Conservation (phyloP, 2,888 invertebrate genomes). For the Cheilosia variabilis region DNA sequence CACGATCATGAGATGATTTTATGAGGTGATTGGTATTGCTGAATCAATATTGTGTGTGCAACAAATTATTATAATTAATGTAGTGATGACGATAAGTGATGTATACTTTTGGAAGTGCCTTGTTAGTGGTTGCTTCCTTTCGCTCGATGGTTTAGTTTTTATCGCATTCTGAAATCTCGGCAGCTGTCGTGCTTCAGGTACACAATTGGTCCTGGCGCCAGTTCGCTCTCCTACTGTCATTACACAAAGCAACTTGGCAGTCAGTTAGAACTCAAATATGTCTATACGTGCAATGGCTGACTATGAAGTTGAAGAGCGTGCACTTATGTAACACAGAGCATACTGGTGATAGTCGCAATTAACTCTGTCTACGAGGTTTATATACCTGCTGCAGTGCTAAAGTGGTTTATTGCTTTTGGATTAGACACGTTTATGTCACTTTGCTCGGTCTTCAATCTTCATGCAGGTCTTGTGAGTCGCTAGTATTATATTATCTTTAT, state of each 20-base stretch:
- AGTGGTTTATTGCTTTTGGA: neutral
- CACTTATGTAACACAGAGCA: too few species aligned
- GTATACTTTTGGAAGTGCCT: neutral
- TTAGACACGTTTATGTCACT: neutral
- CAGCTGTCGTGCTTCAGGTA: neutral
- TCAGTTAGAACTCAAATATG: too few species aligned
- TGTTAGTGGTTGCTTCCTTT: neutral
- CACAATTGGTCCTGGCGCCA: too few species aligned
- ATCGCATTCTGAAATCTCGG: too few species aligned
- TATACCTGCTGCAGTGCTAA: neutral
- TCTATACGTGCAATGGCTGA: neutral
- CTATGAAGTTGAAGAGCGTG: neutral
- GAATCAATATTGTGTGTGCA: conserved; percentile 11
- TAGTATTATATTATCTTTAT: neutral
- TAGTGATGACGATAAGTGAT: neutral
- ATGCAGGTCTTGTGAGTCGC: neutral
- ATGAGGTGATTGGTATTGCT: conserved; percentile 30
- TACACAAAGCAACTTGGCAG: neutral
- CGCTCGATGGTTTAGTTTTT: neutral
- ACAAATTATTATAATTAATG: neutral
- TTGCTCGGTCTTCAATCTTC: neutral
- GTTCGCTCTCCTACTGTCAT: too few species aligned
- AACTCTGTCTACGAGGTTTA: too few species aligned
- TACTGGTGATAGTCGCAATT: too few species aligned
- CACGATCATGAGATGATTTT: conserved; percentile 46